Conservation (phyloP, 2,113 vertebrate species). For the Misgurnus mizolepis region DNA sequence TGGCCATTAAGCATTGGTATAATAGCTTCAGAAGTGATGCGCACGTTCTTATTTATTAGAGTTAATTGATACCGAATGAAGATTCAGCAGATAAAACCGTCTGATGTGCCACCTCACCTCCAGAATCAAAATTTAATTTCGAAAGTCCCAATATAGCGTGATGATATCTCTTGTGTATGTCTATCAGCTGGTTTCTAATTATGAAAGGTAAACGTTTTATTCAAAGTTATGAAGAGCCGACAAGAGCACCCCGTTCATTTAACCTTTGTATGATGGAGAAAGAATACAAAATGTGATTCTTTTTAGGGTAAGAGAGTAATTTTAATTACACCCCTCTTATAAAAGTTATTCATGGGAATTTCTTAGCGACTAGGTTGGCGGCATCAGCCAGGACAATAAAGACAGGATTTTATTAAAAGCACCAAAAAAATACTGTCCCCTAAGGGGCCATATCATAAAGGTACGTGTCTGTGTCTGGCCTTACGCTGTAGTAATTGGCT, state of each 20-base stretch:
- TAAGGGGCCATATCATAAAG: neutral
- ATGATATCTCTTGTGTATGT: neutral
- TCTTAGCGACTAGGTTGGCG: neutral
- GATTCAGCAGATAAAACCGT: slow-evolving; percentile 20
- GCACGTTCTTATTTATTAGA: slow-evolving; percentile 35
- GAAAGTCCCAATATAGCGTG: slow-evolving; percentile 2
- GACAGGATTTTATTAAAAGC: neutral
- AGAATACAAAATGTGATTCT: neutral
- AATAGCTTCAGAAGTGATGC: slow-evolving; percentile 9
- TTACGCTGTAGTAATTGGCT: slow-evolving; percentile 45
- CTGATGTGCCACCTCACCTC: slow-evolving; percentile 21
- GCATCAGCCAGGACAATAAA: slow-evolving; percentile 1
- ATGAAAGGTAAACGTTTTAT: slow-evolving; percentile 15
- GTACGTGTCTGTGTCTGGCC: slow-evolving; percentile 6
- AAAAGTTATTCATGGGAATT: neutral
- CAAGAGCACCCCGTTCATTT: neutral
- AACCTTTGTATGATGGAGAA: neutral
- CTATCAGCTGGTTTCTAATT: slow-evolving; percentile 8
- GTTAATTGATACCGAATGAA: slow-evolving; percentile 31
- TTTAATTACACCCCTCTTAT: neutral
- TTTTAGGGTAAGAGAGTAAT: neutral
- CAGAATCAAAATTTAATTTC: slow-evolving; percentile 30
- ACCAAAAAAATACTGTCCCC: neutral
- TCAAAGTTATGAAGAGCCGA: neutral
- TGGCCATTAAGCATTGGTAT: slow-evolving; percentile 31